A percentile compares a stretch with the other conserved stretches of the same genome.
Evolutionary conservation across 92 coral and sea anemone genomes (phyloP).

Genomic region (Porites evermanni): DNA sequence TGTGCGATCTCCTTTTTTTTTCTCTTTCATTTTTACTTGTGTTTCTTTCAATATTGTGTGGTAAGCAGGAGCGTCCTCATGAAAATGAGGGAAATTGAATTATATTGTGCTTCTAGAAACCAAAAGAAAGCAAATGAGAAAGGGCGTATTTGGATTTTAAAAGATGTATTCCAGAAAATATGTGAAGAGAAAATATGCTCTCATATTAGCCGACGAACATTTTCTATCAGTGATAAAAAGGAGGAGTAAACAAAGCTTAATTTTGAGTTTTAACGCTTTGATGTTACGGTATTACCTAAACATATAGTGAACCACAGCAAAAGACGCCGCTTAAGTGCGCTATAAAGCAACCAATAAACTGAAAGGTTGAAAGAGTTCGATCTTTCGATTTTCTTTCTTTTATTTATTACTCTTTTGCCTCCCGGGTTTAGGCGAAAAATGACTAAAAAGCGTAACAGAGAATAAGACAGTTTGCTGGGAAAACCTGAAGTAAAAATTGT

Average conservation of each 20-base stretch:
- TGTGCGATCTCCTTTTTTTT: not conserved
- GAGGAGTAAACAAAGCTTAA: conserved; percentile 16
- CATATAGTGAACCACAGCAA: conserved; percentile 5
- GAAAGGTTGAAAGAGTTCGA: not conserved
- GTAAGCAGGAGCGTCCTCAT: not conserved
- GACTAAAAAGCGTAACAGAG: not conserved
- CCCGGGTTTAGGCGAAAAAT: not conserved
- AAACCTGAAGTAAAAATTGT: not conserved
- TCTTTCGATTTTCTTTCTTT: not conserved
- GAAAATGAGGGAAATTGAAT: too few species aligned
- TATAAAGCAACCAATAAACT: not conserved
- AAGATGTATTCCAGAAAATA: not conserved
- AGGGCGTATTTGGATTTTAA: too few species aligned
- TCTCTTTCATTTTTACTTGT: not conserved
- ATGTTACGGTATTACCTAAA: not conserved
- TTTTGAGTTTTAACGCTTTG: conserved; percentile 21
- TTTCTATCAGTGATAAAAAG: not conserved
- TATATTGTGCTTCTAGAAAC: too few species aligned
- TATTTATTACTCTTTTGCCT: too few species aligned
- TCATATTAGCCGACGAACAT: not conserved
- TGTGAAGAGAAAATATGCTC: not conserved
- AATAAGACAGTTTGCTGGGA: not conserved
- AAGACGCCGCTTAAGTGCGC: conserved; percentile 4
- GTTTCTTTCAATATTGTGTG: not conserved
- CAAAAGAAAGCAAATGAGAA: not conserved